Evolutionary conservation across 2,888 invertebrate genomes (phyloP), one percentile per base, ranked within the genome.

Genomic region (Yponomeuta malinellus): DNA sequence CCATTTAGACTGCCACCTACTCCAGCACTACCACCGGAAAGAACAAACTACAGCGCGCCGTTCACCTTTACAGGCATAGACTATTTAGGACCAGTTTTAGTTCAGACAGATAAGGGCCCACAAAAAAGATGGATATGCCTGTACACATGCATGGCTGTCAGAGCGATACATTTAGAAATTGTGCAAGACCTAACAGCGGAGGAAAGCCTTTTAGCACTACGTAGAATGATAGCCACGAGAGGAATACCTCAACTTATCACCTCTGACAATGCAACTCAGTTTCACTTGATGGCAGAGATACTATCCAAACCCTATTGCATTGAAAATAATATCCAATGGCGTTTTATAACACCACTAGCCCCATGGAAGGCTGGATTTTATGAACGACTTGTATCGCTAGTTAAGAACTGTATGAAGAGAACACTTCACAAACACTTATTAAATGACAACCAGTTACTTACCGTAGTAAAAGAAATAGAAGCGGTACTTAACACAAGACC

Each of bases 91-190:
- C 74, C 75, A 2, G n/a, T 74, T 10, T 67, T 64, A 10, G 71
- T 74, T 6, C 70, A 70, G 5, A 23, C 66, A 12, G 69, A 64
- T 10, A 31, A 5, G 12, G 6, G 48, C 33, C 2, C 2, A 5
- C 71, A 71, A 6, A 75, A 75, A 52, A 69, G 75, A 10, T 76
- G 75, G 76, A 69, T 76, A 37, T 72, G 70, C 37, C 31, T 76
- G 12, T 73, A 68, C 33, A 76, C 76, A n/a, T 75, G 75, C 59
- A 66, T 78, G 31, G 72, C 76, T 10, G 72, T 77, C 9, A 73
- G 76, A 71, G 76, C 76, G 1, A 71, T 78, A 12, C 76, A 76
- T 68, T 33, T 78, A 67, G 76, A 78, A 71, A 72, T 76, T 0
- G 76, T 77, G 0, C 73, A 74, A 31, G 74, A 78, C 64, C 63